Conservation (phyloP, 1,140 invertebrate genomes). For the Gonioctena quinquepunctata region DNA sequence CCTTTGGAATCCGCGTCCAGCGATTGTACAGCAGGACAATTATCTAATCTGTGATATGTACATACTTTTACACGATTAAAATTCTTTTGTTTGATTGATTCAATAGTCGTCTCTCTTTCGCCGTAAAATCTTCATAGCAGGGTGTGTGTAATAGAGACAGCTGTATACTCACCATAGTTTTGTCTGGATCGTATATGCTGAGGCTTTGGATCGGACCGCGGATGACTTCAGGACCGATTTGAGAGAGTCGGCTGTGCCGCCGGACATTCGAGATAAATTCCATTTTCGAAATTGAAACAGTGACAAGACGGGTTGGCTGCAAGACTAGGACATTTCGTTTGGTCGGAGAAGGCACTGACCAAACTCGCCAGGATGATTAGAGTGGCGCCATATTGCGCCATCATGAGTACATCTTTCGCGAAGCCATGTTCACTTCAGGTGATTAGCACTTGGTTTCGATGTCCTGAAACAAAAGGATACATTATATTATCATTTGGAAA, state of each 20-base stretch:
- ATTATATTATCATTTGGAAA: no score
- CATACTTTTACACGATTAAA: no score
- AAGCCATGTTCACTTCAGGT: conserved; percentile 2
- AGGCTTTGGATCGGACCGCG: conserved; percentile 77
- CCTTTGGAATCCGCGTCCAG: no score
- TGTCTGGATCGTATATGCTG: conserved; percentile 84
- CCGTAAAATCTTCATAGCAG: no score
- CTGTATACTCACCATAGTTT: conserved; percentile 58
- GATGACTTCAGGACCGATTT: conserved; percentile 59
- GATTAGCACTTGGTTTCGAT: neutral
- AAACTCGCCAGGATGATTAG: conserved; percentile 30
- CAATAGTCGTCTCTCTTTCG: no score
- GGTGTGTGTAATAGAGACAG: neutral
- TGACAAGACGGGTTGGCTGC: conserved; percentile 78
- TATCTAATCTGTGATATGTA: no score
- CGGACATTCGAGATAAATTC: conserved; percentile 86
- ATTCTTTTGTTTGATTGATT: no score
- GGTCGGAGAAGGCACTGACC: conserved; percentile 25
- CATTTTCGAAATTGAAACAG: conserved; percentile 90
- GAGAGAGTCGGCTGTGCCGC: conserved; percentile 66
- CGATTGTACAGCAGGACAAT: no score
- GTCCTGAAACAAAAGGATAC: neutral
- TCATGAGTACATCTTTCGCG: conserved; percentile 25
- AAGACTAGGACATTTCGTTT: conserved; percentile 66
- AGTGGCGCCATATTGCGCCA: conserved; percentile 42